Base-by-base conservation (phyloP, 2,797 vertebrate species). In the Peromyscus eremicus region DNA sequence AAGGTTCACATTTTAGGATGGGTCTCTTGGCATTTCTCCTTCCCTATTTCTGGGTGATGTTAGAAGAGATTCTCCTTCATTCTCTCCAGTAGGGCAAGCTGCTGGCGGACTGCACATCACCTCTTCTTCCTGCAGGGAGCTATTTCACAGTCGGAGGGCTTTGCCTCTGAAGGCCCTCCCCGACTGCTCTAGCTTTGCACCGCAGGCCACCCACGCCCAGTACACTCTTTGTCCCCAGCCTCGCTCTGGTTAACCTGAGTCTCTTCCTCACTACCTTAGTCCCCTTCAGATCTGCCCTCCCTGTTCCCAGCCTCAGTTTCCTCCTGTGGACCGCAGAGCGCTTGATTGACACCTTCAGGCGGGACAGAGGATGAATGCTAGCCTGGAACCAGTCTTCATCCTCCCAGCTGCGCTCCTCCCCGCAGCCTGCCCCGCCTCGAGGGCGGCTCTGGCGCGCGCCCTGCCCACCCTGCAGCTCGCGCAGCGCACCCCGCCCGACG, bases 381-480 rank as follows among this genome's bases (percentile, higher is more conserved):
- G 57, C 37, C 81, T 0, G 37, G 29, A 75, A 62, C 40, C 68
- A 0, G 76, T 10, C 62, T 12, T n/a, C 8, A 3, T 6, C 55
- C 64, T 60, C 76, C 64, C 37, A 0, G 71, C 79, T 4, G 43
- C 8, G 43, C 97, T 52, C 80, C 90, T 21, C 83, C 86, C 81
- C 37, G 52, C 2, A 32, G 27, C 73, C 32, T 17, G 80, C 70
- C 80, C 46, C 95, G 62, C 85, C 84, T 27, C 32, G 21, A 94
- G 52, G 95, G 95, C 91, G 88, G 97, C 95, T 94, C 97, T 84
- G 46, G 43, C 16, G 64, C 62, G 71, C 57, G 95, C 87, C 91
- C 97, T 17, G 92, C 96, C 96, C 95, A 16, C 68, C 84, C 46
- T 5, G 37, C 70, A 2, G 19, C 86, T 14, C 3, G 12, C 52